These are phyloP conservation scores for Coluber constrictor DNA, from an alignment of 2,797 vertebrate genomes.

Conservation along the genomic window DNA sequence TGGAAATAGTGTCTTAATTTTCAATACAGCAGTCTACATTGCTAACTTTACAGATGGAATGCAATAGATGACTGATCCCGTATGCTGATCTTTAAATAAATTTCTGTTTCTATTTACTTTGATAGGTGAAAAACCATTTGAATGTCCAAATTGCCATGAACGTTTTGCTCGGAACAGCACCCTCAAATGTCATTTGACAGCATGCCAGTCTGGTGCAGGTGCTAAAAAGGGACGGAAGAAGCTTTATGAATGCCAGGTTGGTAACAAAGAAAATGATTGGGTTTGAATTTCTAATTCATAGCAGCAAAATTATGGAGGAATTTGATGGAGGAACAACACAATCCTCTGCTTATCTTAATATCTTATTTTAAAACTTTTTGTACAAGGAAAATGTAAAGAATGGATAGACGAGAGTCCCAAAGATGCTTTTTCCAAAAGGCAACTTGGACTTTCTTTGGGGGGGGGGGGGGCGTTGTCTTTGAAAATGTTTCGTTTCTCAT, in stretches of 20 bases:
- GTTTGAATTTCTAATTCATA: background rate
- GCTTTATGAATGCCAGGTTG: constrained; percentile 97
- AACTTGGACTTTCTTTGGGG: background rate
- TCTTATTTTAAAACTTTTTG: background rate
- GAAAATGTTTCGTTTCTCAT: background rate
- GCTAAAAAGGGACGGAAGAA: constrained; percentile 98
- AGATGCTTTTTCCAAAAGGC: background rate
- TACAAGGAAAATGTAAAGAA: background rate
- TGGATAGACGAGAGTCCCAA: background rate
- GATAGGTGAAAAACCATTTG: constrained; percentile 95
- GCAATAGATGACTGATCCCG: background rate
- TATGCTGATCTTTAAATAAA: background rate
- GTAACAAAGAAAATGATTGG: constrained; percentile 33
- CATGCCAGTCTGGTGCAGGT: constrained; percentile 92
- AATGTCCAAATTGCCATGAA: constrained; percentile 96
- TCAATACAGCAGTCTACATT: background rate
- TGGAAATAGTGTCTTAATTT: background rate
- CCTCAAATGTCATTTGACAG: constrained; percentile 94
- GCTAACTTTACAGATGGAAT: background rate
- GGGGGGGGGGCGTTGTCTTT: background rate
- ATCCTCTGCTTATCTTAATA: background rate
- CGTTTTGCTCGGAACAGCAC: constrained; percentile 97
- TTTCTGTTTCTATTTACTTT: constrained; percentile 42
- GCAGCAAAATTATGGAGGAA: background rate
- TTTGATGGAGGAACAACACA: too few relatives aligned